A percentile compares a stretch with the other conserved stretches of the same genome.
phyloP scores from a whole-genome alignment of 2,888 invertebrate genomes.

The Prosopocoilus inquinatus region DNA sequence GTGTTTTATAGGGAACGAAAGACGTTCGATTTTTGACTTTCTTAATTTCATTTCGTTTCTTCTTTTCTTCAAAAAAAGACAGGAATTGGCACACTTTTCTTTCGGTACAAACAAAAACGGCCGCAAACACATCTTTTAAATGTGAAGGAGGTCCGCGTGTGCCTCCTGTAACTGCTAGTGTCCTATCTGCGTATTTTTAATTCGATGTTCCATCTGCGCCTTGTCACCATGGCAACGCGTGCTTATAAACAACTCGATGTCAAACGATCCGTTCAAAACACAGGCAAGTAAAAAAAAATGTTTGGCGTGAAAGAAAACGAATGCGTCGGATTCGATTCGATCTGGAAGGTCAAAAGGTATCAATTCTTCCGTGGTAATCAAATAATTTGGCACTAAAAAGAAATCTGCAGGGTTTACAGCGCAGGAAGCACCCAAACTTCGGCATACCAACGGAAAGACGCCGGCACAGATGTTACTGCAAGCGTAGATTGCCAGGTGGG shows the following conservation, averaged over 20 bases:
- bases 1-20: too few species aligned
- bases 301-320: constrained; percentile 51
- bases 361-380: background rate
- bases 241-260: background rate
- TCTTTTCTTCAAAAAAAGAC: too few species aligned
- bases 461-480: constrained; percentile 39
- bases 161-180: too few species aligned
- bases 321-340: constrained; percentile 53
- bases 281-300: constrained; percentile 33
- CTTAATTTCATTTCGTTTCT: too few species aligned
- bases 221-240: too few species aligned
- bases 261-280: constrained; percentile 1
- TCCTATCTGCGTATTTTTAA: too few species aligned
- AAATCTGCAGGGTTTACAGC: constrained; percentile 34
- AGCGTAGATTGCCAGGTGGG: constrained; percentile 37
- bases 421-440: constrained; percentile 40
- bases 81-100: too few species aligned
- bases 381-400: background rate
- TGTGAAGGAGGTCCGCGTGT: too few species aligned
- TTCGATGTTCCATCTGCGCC: too few species aligned
- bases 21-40: too few species aligned
- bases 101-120: too few species aligned
- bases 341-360: constrained; percentile 49
- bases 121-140: too few species aligned
- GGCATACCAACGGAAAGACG: constrained; percentile 35